Evolutionary conservation across 2,113 vertebrate species (phyloP).

Genomic region (Oreamnos americanus): DNA sequence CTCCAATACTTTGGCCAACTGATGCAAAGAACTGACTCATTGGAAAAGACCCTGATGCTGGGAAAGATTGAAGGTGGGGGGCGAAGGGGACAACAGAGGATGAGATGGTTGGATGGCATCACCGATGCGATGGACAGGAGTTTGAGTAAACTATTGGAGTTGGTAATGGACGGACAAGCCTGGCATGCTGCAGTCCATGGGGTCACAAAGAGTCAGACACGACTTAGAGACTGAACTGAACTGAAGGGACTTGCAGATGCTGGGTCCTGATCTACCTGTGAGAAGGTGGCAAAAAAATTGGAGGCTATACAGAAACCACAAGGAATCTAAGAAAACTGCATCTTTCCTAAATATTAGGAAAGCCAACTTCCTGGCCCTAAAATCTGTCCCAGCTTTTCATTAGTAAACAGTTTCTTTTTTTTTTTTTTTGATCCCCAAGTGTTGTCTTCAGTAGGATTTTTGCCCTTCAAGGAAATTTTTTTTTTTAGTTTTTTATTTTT

Average conservation of each 20-base stretch:
- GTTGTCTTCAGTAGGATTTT: neutral
- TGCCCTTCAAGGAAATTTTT: neutral
- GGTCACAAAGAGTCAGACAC: rapidly evolving
- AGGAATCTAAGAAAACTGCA: neutral
- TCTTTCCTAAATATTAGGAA: neutral
- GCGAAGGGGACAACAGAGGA: neutral
- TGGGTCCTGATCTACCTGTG: neutral
- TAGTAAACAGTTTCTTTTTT: neutral
- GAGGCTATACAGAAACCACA: neutral
- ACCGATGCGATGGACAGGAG: rapidly evolving
- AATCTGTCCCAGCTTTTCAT: neutral
- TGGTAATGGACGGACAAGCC: neutral
- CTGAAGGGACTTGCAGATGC: neutral
- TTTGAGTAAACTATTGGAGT: neutral
- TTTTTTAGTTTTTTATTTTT: too few species aligned
- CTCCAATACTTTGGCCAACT: neutral
- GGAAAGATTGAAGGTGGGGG: neutral
- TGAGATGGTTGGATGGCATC: neutral
- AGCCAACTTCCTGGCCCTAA: neutral
- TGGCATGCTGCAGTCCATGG: neutral
- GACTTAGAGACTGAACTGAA: neutral
- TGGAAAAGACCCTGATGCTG: neutral
- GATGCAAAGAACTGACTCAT: neutral
- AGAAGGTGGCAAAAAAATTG: neutral
- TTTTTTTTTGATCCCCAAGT: neutral